Evolutionary conservation across 1,140 invertebrate genomes (phyloP).

Genomic region (Pseudomyrmex gracilis): DNA sequence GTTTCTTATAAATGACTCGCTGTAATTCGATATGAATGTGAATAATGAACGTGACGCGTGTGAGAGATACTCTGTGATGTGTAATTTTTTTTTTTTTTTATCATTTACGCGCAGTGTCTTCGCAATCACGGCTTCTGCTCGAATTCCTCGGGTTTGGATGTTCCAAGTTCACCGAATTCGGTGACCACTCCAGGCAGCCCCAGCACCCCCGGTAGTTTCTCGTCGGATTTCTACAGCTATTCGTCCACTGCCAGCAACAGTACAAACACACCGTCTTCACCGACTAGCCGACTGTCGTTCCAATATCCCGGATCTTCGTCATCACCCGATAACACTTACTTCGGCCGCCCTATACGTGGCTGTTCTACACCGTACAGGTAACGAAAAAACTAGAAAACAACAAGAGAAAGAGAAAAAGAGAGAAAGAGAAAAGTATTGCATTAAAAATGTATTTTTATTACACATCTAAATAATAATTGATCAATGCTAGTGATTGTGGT

Average conservation of each 20-base stretch:
- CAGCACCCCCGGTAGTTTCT: slow-evolving; percentile 85
- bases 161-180: slow-evolving; percentile 80
- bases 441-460: neutral
- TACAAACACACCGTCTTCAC: slow-evolving; percentile 74
- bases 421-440: slow-evolving; percentile 4
- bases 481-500: slow-evolving; percentile 83
- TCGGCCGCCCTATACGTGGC: slow-evolving; percentile 82
- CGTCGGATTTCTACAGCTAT: slow-evolving; percentile 81
- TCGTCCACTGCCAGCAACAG: slow-evolving; percentile 73
- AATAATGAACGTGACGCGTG: too few relatives aligned
- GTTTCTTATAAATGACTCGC: neutral
- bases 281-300: slow-evolving; percentile 72
- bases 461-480: slow-evolving; percentile 12
- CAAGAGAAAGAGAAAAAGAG: neutral
- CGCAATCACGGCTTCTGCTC: slow-evolving; percentile 73
- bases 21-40: neutral
- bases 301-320: slow-evolving; percentile 73
- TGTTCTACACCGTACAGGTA: slow-evolving; percentile 82
- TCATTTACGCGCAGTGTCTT: slow-evolving; percentile 65
- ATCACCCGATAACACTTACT: slow-evolving; percentile 75
- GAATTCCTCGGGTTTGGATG: slow-evolving; percentile 73
- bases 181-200: slow-evolving; percentile 85
- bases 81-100: slow-evolving; percentile 12
- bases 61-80: neutral
- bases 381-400: neutral